Base-by-base conservation (phyloP, 2,888 invertebrate species). In the Eupeodes latifasciatus region DNA sequence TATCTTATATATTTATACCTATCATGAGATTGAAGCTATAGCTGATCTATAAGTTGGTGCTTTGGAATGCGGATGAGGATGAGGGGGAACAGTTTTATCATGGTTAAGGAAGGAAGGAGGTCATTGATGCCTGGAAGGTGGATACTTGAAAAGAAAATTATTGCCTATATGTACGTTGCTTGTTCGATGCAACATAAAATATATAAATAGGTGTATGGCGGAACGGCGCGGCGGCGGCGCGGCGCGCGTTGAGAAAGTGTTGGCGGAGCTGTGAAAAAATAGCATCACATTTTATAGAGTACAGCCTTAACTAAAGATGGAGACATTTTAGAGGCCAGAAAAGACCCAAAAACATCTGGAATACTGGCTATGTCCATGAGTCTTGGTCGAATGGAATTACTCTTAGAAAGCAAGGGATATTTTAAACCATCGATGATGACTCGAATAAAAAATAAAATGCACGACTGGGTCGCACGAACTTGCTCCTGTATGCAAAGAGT, bases 71-170 rank as follows among this genome's bases (percentile, higher is more conserved):
- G n/a, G n/a, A 36, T 7, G 7, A 9, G 16, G 11, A 16, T 34
- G 2, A 36, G 10, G 36, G 34, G 19, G 12, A 12, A 11, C 5
- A n/a, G 0, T 10, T n/a, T n/a, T 40, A 40, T 40, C 1, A 40
- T 5, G 16, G 44, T 12, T 47, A 6, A 47, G 49, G 47, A n/a
- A 59, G 49, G 36, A 55, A 71, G 16, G 19, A 14, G 71, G 55
- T 55, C 44, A 44, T 69, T 55, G 44, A 19, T 71, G 71, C 14
- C 55, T 71, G 1, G 14, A 71, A 55, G 55, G 19, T 64, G 62
- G 12, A 12, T 47, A 34, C 66, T 66, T 64, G 14, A 72, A 72
- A 36, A 47, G 67, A 67, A 74, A 82, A 79, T 76, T 83, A 83
- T 74, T 83, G 77, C 87, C 80, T 80, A 64, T 47, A 44, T 9